Evolutionary conservation across 1,140 invertebrate genomes (phyloP), one percentile per base, ranked within the genome.

Genomic region (Euwallacea similis): DNA sequence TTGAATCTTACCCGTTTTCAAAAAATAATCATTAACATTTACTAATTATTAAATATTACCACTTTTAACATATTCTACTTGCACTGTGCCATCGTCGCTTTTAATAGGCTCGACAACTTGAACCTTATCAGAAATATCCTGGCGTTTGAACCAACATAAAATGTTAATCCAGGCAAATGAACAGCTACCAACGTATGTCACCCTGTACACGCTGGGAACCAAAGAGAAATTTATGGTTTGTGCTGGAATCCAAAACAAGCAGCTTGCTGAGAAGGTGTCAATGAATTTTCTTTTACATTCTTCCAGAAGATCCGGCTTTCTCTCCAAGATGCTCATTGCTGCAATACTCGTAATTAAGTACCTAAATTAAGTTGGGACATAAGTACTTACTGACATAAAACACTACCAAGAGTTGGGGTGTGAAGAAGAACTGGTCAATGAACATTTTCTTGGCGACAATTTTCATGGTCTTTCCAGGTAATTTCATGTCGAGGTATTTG

Each of bases 191-290:
- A 77, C 69, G 61, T 76, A 77, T n/a, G 72, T 66, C n/a, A 77
- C 76, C 53, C 76, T 75, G 60, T 72, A 76, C 46, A 68, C 41
- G 43, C 69, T 60, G 41, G 76, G 76, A 61, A 77, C 44, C 11
- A 91, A 77, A 15, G 86, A 79, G 80, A 93, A 93, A 79, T 93
- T 94, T 9, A 91, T 77, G 0, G 87, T 86, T 82, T 93, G 91
- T 2, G 87, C 89, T 2, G 92, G 92, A 10, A 93, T 77, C 92
- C 92, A 94, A 77, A 91, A 94, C 44, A 87, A 81, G 72, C 91
- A 93, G 42, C 89, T 91, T 0, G 87, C 87, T 75, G 86, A 72
- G 79, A 91, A 93, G 8, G 92, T 92, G 50, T 87, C 87, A 61
- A 87, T 67, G 64, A 92, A 90, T 80, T 94, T 94, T n/a, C 85